These are phyloP conservation scores for Entosphenus tridentatus DNA, from an alignment of 2,113 vertebrate species.

Conservation along the genomic window DNA sequence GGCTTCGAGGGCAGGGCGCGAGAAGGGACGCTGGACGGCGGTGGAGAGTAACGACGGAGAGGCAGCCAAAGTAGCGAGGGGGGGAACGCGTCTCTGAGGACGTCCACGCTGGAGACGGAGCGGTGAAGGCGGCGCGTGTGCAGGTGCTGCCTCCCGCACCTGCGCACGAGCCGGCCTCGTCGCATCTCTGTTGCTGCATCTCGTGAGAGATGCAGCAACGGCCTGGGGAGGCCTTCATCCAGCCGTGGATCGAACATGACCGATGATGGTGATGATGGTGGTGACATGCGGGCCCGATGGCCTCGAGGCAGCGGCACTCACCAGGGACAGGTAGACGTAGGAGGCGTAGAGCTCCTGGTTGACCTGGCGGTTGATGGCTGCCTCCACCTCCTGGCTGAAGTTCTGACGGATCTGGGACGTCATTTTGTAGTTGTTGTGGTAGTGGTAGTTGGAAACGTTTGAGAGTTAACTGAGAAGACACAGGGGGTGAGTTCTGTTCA, in stretches of 20 bases:
- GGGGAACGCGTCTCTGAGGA: too few species aligned
- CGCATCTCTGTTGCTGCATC: too few species aligned
- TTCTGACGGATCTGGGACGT: slow-evolving; percentile 44
- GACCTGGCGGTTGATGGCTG: slow-evolving; percentile 36
- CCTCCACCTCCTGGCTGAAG: slow-evolving; percentile 37
- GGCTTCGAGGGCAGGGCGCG: too few species aligned
- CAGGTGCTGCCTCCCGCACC: too few species aligned
- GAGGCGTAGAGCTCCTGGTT: slow-evolving; percentile 45
- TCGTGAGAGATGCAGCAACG: not conserved
- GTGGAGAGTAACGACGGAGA: too few species aligned
- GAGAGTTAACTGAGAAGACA: not conserved
- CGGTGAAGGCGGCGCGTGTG: too few species aligned
- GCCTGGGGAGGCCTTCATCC: not conserved
- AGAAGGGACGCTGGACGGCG: too few species aligned
- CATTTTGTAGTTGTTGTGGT: slow-evolving; percentile 14
- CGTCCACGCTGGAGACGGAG: too few species aligned
- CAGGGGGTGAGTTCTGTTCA: not conserved
- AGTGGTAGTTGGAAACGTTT: slow-evolving; percentile 10
- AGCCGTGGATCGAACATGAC: not conserved
- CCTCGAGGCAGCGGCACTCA: slow-evolving; percentile 13
- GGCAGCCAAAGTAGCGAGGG: too few species aligned
- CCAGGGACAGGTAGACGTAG: slow-evolving; percentile 47
- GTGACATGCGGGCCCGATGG: too few species aligned
- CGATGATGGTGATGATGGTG: not conserved
- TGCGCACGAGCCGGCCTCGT: too few species aligned